Evolutionary conservation across 2,797 vertebrate species (phyloP).

Genomic region (Anabacerthia variegaticeps): DNA sequence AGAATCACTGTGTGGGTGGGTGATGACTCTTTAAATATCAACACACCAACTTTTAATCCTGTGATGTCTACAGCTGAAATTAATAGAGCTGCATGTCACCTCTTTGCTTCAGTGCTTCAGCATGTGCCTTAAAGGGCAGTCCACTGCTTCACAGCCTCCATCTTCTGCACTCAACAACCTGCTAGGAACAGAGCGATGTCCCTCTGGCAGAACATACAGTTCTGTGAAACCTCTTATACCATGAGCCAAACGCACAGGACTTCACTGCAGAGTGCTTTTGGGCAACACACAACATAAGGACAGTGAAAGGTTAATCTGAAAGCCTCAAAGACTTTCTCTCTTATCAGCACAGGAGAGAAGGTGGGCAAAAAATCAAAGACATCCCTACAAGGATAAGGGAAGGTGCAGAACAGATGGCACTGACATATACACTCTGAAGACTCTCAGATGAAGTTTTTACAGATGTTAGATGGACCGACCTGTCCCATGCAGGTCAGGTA

Average conservation of each 20-base stretch:
- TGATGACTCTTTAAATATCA: not conserved
- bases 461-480: not conserved
- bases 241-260: not conserved
- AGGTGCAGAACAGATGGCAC: not conserved
- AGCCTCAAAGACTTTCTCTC: not conserved
- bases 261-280: not conserved
- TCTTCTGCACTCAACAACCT: not conserved
- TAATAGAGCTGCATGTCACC: accelerated
- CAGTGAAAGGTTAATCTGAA: not conserved
- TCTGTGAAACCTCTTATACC: not conserved
- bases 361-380: not conserved
- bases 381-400: accelerated
- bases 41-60: not conserved
- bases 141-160: not conserved
- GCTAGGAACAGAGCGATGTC: not conserved
- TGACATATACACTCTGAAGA: accelerated
- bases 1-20: not conserved
- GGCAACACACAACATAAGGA: not conserved
- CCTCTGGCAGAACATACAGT: not conserved
- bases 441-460: not conserved
- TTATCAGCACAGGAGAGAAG: not conserved
- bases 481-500: not conserved
- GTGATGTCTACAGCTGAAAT: not conserved
- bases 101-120: not conserved
- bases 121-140: not conserved